Evolutionary conservation across 2,797 vertebrate species (phyloP), one percentile per base, ranked within the genome.

Genomic region (Sebastolobus alascanus): DNA sequence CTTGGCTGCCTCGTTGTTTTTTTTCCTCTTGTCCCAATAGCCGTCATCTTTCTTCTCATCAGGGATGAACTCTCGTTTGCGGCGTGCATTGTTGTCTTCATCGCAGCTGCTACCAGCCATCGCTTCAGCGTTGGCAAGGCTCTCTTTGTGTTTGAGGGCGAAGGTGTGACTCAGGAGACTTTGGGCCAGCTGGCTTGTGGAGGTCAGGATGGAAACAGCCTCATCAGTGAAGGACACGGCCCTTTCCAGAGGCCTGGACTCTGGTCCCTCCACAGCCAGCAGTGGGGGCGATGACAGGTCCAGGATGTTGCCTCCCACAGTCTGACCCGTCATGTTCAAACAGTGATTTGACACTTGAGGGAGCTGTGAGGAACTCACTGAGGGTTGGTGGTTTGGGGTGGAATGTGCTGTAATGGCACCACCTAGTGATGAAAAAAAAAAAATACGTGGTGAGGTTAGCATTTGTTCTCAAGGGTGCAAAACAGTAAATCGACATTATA

Each of bases 1-100:
- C 64, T 96, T 97, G 68, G 97, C 96, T 0, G 96, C 96, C 79
- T 97, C 96, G 1, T 97, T 97, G 93, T 97, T 97, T 84, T 97
- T 97, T 65, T 86, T 95, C 50, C 97, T 93, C 89, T 96, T 97
- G 89, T 97, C 96, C 96, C 96, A 97, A 73, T 97, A 97, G 54
- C 94, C 93, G 0, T 96, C 95, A 4, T 97, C 96, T 70, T 97
- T 97, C 88, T 93, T 96, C 43, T 96, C 96, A 0, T 90, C 90
- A 0, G 95, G 93, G 58, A 91, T 97, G 68, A 97, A 96, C 84
- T 97, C 95, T 0, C 95, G 94, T 65, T 95, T 96, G 43, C 96
- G 94, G 0, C 95, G 90, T 5, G 56, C 14, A 2, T 18, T 35
- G 54, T 54, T 64, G 58, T 87, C 89, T 31, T 92, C 91, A 14